phyloP scores from a whole-genome alignment of 2,113 vertebrate genomes.

The Ceratotherium simum region DNA sequence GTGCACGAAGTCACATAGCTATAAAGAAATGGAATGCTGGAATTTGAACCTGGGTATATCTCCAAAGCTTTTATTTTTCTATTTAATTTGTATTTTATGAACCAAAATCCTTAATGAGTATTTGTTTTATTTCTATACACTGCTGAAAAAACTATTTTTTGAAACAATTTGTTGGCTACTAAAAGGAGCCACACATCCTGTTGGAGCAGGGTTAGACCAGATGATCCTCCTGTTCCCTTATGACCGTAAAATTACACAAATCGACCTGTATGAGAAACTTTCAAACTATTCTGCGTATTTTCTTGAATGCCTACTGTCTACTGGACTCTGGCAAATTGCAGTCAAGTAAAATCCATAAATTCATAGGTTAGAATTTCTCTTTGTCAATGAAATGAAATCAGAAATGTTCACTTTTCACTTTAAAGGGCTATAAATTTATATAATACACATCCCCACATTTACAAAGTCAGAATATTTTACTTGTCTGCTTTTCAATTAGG shows the following conservation, averaged over 20 bases:
- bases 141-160: constrained; percentile 43
- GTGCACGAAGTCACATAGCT: neutral
- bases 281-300: neutral
- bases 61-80: constrained; percentile 7
- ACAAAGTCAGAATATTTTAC: neutral
- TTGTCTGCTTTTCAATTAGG: neutral
- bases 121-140: neutral
- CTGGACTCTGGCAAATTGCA: neutral
- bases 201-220: neutral
- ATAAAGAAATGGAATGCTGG: neutral
- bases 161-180: neutral
- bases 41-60: neutral
- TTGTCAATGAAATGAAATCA: constrained; percentile 22
- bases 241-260: neutral
- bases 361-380: neutral
- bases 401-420: neutral
- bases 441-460: neutral
- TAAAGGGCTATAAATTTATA: neutral
- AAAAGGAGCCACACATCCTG: neutral
- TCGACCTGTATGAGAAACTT: neutral
- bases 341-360: neutral
- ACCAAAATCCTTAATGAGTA: neutral
- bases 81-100: constrained; percentile 15
- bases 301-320: neutral
- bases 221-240: neutral